Evolutionary conservation across 35 echinoderm and acorn worm genomes (phyloP), one percentile per base, ranked within the genome.

Genomic region (Apostichopus japonicus): DNA sequence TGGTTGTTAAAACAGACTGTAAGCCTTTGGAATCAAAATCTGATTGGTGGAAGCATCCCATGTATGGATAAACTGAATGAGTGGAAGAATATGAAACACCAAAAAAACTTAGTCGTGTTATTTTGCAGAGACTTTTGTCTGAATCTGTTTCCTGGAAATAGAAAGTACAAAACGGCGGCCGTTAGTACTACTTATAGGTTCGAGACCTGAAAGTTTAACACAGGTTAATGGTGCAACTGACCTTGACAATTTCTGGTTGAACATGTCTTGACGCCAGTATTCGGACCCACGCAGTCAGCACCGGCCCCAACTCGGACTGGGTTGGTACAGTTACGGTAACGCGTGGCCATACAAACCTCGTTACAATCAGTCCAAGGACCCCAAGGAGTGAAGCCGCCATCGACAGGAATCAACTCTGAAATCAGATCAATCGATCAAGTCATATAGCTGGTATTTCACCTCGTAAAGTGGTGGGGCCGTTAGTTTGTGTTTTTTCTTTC

Each of bases 261-360:
- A 67, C 95, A 96, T 10, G 67, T 52, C 63, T 10, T 84, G 22
- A 91, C 92, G 8, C 79, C 72, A n/a, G 95, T 96, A 73, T 96
- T 96, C 17, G 92, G 80, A 11, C 92, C 92, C 21, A 77, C 87
- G 70, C 95, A 96, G 57, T 96, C 95, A 72, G 44, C 93, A 55
- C 95, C 95, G 13, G 62, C 59, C 0, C 87, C 53, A 54, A 96
- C 79, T 54, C 59, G 25, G 15, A 73, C 17, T 4, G 95, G 95
- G 55, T 96, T 91, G 65, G 87, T 96, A 61, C 95, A 96, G 92
- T 96, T 96, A 8, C 95, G 87, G 65, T 96, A 96, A 16, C 86
- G 78, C 8, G 92, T 91, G 9, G 56, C 19, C 9, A 19, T 65
- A 67, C 95, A 96, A 2, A 78, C 88, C 10, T 72, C 86, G 15